phyloP scores from a whole-genome alignment of 1,140 invertebrate genomes.

The Trypoxylus dichotomus region DNA sequence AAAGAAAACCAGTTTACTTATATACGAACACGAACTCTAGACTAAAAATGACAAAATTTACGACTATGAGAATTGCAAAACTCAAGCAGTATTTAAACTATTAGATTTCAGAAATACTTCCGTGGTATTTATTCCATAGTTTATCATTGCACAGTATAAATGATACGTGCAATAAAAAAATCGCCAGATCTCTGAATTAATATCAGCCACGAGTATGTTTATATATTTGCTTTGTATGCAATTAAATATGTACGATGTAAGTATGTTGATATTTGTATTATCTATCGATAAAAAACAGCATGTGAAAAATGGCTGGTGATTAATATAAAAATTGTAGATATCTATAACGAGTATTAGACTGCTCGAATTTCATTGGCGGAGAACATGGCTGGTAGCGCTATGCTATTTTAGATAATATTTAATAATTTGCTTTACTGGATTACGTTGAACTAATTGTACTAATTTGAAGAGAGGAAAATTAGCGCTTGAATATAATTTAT shows the following conservation, averaged over 20 bases:
- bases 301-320: background rate
- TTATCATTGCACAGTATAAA: too few species aligned
- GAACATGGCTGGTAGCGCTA: background rate
- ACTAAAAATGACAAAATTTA: too few species aligned
- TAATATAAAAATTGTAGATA: background rate
- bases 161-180: too few species aligned
- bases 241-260: background rate
- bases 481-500: background rate
- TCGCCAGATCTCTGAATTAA: too few species aligned
- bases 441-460: background rate
- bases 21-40: too few species aligned
- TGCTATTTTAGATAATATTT: background rate
- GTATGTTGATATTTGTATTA: background rate
- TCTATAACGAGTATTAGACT: background rate
- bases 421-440: background rate
- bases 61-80: too few species aligned
- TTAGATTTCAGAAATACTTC: too few species aligned
- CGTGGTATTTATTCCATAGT: too few species aligned
- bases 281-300: background rate
- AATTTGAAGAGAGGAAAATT: background rate
- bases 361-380: background rate
- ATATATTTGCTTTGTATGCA: too few species aligned
- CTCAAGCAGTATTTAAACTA: too few species aligned
- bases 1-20: too few species aligned
- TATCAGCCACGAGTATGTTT: too few species aligned